Base-by-base conservation (phyloP, 2,113 vertebrate species). In the Oryzias curvinotus region DNA sequence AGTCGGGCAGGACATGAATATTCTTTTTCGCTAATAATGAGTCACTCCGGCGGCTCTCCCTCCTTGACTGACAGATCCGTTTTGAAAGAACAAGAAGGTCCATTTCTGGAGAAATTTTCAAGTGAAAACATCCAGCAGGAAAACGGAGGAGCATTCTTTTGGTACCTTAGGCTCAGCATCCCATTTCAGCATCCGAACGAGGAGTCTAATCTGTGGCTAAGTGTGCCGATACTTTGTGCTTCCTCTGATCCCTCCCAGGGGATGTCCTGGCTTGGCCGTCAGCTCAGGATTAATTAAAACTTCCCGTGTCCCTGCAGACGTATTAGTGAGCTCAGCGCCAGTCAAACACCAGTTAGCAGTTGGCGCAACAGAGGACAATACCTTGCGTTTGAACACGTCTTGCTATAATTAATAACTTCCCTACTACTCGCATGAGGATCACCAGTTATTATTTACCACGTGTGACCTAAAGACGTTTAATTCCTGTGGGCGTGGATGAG, bases 221-320 rank as follows among this genome's bases (percentile, higher is more conserved):
- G 81, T 81, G 75, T 16, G 77, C 77, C 78, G 81, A 82, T 86
- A 82, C 83, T 81, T 81, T 72, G 89, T 88, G 87, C 91, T 89
- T 91, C 88, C 87, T 80, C 82, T 86, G 89, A 84, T 85, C 86
- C 85, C 78, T 93, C 95, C 90, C 92, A 60, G 45, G 91, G 93
- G 95, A 94, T 80, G 88, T 71, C 76, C 92, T 91, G 91, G 93
- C 93, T 93, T 93, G 92, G 92, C 93, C 92, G 93, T 94, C 95
- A 95, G 93, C 92, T 87, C 93, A 95, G 93, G 95, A 96, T 96
- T 98, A 95, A 97, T 97, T 97, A 96, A 94, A 92, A 91, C 72
- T 84, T 82, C 72, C 64, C 1, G 48, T 10, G 72, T 95, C 95
- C 93, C 94, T 48, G 87, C 88, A 93, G 94, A 93, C 90, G 86